These are phyloP conservation scores for Passer domesticus DNA, from an alignment of 2,113 vertebrate species.

Conservation along the genomic window DNA sequence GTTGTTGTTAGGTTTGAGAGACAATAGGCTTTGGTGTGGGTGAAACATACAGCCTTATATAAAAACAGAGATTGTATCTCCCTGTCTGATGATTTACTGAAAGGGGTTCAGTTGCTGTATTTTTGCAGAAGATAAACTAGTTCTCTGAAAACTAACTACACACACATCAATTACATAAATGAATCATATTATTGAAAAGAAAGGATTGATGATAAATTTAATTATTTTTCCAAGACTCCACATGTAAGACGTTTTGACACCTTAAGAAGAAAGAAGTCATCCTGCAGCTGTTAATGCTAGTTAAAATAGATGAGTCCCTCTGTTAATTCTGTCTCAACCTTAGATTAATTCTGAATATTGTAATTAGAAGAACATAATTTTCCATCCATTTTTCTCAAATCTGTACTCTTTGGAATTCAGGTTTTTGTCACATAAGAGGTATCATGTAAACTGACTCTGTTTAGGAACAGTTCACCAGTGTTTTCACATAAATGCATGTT, in stretches of 20 bases:
- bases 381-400: neutral
- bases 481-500: neutral
- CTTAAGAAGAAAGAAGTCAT: neutral
- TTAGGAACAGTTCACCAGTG: neutral
- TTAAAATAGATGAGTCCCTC: neutral
- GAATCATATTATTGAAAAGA: slow-evolving; percentile 13
- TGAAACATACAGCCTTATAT: slow-evolving; percentile 38
- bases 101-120: slow-evolving; percentile 18
- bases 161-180: neutral
- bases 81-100: slow-evolving; percentile 16
- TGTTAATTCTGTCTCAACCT: neutral
- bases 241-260: neutral
- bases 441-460: neutral
- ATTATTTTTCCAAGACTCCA: slow-evolving; percentile 1
- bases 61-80: slow-evolving; percentile 42
- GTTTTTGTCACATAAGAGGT: neutral
- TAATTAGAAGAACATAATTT: slow-evolving; percentile 37
- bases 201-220: slow-evolving; percentile 14
- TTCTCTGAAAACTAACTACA: neutral
- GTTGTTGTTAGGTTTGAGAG: slow-evolving; percentile 15
- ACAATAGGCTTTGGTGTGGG: slow-evolving; percentile 16
- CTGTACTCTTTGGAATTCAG: neutral
- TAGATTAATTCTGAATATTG: slow-evolving; percentile 2
- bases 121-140: slow-evolving; percentile 14
- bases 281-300: neutral